Evolutionary conservation across 2,797 vertebrate genomes (phyloP), one percentile per base, ranked within the genome.

Genomic region (Sardinella longiceps): DNA sequence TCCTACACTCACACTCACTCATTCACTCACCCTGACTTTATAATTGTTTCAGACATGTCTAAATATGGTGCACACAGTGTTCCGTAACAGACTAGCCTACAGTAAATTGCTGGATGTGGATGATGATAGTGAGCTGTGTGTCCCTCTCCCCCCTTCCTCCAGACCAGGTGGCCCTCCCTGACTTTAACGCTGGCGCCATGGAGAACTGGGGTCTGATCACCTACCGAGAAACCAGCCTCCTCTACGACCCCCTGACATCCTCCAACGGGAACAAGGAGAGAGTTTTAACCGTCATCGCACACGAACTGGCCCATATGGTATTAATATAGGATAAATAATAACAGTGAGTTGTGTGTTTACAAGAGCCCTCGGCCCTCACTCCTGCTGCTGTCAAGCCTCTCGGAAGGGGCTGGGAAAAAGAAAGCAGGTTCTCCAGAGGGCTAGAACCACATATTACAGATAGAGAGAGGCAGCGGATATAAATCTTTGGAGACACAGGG

Each of bases 131-230:
- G 5, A n/a, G n/a, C 18, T 6, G 5, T 20, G 0, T 56, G 2
- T 56, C n/a, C 43, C 0, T 0, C 96, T 94, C 96, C 87, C 95
- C 95, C 90, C 91, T 96, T 43, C 80, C 45, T 87, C 70, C 12
- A 99, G 98, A 99, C 90, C 98, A 99, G 93, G 95, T 99, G 0
- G 97, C 92, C 23, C 92, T 99, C 30, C 98, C 98, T 0, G 97
- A 99, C 90, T 99, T 99, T 87, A 96, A 94, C 0, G 97, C 97
- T 0, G 98, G 98, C 0, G 98, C 98, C 3, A 99, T 99, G 98
- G 98, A 99, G 93, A 99, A 99, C 94, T 99, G 98, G 98, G 98
- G 98, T 20, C 94, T 99, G 77, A 94, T 99, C 91, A 99, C 98
- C 0, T 99, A 99, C 94, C 94, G 97, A 80, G 98, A 99, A 91